phyloP scores from a whole-genome alignment of 2,888 invertebrate species.

The Yponomeuta sedellus region DNA sequence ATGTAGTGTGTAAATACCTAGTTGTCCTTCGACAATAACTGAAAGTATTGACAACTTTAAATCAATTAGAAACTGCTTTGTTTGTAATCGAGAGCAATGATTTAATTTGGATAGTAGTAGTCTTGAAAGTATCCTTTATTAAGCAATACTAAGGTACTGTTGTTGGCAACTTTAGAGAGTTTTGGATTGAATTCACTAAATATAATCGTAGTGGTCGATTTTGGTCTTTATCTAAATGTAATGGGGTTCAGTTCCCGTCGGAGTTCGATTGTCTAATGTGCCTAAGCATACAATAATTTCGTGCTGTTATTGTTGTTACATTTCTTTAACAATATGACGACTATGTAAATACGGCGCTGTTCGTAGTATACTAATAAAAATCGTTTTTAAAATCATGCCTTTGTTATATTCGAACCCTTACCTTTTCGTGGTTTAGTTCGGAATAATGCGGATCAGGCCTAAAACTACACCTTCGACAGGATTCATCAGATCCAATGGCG shows the following conservation, averaged over 20 bases:
- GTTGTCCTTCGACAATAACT: constrained; percentile 11
- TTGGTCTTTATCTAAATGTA: not conserved
- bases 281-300: constrained; percentile 62
- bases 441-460: no score
- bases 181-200: constrained; percentile 9
- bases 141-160: constrained; percentile 10
- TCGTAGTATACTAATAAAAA: constrained; percentile 72
- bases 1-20: constrained; percentile 9
- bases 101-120: not conserved
- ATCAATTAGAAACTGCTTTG: not conserved
- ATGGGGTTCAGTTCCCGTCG: not conserved
- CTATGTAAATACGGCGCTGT: constrained; percentile 75
- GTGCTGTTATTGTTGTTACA: constrained; percentile 67
- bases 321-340: constrained; percentile 75
- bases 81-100: not conserved
- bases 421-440: no score
- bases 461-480: no score
- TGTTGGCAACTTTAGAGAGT: not conserved
- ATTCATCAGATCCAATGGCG: no score
- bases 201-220: not conserved
- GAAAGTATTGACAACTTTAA: not conserved
- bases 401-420: constrained; percentile 23
- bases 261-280: constrained; percentile 39
- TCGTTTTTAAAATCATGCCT: constrained; percentile 61
- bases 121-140: not conserved